These are phyloP conservation scores for Pipra filicauda DNA, from an alignment of 2,113 vertebrate species.

Conservation along the genomic window DNA sequence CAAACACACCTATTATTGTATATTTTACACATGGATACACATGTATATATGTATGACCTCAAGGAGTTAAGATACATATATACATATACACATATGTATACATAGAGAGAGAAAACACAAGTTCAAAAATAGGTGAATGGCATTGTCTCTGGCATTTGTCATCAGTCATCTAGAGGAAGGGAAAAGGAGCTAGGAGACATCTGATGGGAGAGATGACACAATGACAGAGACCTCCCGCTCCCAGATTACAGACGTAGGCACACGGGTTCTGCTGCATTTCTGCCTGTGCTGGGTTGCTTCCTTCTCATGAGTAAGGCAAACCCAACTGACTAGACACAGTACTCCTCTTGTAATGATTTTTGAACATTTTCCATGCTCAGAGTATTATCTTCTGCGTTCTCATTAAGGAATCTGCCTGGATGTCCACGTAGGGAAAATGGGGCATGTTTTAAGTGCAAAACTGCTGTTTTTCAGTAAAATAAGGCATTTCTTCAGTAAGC, in stretches of 20 bases:
- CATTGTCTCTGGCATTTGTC: slow-evolving; percentile 18
- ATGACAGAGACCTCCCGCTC: background rate
- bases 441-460: background rate
- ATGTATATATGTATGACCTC: slow-evolving; percentile 80
- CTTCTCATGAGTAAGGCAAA: background rate
- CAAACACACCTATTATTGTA: slow-evolving; percentile 56
- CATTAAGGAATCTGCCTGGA: background rate
- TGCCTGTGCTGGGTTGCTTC: background rate
- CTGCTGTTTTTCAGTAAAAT: background rate
- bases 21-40: slow-evolving; percentile 72
- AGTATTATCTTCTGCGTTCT: background rate
- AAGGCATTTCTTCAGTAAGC: background rate
- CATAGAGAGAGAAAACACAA: slow-evolving; percentile 72
- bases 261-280: background rate
- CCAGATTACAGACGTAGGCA: background rate
- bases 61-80: slow-evolving; percentile 77
- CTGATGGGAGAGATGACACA: slow-evolving; percentile 5
- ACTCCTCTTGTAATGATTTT: background rate
- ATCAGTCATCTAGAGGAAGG: slow-evolving; percentile 20
- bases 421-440: background rate
- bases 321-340: background rate
- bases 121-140: slow-evolving; percentile 43
- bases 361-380: background rate
- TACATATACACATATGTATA: slow-evolving; percentile 81
- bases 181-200: background rate